Evolutionary conservation across 2,888 invertebrate genomes (phyloP).

Genomic region (Drosophila recens): DNA sequence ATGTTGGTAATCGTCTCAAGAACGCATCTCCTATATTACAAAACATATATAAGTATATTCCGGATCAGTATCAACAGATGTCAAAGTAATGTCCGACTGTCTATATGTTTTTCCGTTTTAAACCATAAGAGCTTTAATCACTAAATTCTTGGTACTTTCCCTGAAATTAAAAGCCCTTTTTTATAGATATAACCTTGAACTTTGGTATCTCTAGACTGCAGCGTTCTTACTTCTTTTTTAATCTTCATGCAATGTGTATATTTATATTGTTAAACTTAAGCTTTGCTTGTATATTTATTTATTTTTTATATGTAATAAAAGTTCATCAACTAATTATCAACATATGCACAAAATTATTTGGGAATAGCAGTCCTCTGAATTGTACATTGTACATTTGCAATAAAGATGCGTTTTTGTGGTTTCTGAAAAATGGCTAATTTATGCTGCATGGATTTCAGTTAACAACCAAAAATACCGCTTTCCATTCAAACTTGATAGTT

Average conservation of each 20-base stretch:
- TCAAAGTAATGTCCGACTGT: no score
- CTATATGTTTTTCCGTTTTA: background rate
- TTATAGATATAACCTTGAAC: background rate
- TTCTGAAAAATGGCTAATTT: background rate
- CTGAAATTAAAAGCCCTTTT: background rate
- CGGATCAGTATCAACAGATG: background rate
- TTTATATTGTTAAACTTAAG: slow-evolving; percentile 41
- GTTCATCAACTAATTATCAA: slow-evolving; percentile 1
- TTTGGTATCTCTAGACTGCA: background rate
- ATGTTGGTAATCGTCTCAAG: background rate
- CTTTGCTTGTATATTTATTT: slow-evolving; percentile 47
- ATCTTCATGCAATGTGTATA: slow-evolving; percentile 31
- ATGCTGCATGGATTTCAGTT: background rate
- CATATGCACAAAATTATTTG: background rate
- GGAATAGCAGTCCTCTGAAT: background rate
- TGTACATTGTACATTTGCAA: background rate
- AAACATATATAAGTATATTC: background rate
- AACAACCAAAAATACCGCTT: background rate
- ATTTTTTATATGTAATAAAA: slow-evolving; percentile 37
- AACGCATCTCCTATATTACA: background rate
- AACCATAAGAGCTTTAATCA: background rate
- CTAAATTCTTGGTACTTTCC: background rate
- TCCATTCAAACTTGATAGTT: background rate
- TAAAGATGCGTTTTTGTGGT: background rate
- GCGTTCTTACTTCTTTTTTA: slow-evolving; percentile 15